Evolutionary conservation across 2,797 vertebrate genomes (phyloP).

Genomic region (Petrocephalus schoutedeni): DNA sequence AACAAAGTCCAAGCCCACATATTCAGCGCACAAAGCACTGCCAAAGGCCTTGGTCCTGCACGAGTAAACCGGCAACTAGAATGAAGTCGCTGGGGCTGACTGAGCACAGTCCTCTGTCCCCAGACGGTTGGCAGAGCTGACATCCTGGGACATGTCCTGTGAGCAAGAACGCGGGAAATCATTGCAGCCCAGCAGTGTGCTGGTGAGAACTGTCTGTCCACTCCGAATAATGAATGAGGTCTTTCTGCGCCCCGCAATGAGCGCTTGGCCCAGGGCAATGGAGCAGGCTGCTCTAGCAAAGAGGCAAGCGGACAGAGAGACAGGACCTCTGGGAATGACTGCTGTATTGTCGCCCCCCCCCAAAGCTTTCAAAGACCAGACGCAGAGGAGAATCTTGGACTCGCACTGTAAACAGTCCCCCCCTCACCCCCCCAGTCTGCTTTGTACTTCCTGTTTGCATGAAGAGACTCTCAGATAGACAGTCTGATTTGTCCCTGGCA

Average conservation of each 20-base stretch:
- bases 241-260: not conserved
- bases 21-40: not conserved
- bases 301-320: not conserved
- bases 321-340: slow-evolving; percentile 9
- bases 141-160: not conserved
- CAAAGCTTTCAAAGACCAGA: slow-evolving; percentile 21
- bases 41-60: not conserved
- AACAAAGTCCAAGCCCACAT: not conserved
- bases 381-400: slow-evolving; percentile 49
- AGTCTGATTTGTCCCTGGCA: slow-evolving; percentile 36
- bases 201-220: slow-evolving; percentile 20
- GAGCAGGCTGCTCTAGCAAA: not conserved
- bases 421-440: slow-evolving; percentile 45
- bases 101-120: not conserved
- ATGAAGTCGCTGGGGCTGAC: not conserved
- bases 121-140: not conserved
- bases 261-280: slow-evolving; percentile 1
- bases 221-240: slow-evolving; percentile 22
- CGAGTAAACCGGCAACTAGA: not conserved
- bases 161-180: not conserved
- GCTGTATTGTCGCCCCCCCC: slow-evolving; percentile 25
- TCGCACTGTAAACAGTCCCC: slow-evolving; percentile 49
- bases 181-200: slow-evolving; percentile 9
- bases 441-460: slow-evolving; percentile 61
- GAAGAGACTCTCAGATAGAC: slow-evolving; percentile 31